Evolutionary conservation across 2,113 vertebrate genomes (phyloP).

Genomic region (Eclectus roratus): DNA sequence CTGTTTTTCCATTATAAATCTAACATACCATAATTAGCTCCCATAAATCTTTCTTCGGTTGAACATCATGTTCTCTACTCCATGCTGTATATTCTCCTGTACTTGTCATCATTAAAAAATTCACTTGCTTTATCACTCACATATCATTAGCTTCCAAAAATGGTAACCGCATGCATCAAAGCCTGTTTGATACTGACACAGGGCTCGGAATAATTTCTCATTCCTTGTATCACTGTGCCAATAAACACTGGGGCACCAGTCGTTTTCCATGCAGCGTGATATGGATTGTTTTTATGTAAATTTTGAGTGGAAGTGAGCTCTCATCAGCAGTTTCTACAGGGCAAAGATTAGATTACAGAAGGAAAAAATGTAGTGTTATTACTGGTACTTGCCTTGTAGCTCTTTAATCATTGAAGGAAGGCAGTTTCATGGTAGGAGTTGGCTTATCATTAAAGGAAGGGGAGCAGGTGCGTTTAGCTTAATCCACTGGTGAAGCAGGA

Average conservation of each 20-base stretch:
- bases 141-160: background rate
- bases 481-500: background rate
- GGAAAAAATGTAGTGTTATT: constrained; percentile 12
- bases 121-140: constrained; percentile 25
- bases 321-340: constrained; percentile 56
- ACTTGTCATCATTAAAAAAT: constrained; percentile 29
- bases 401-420: constrained; percentile 67
- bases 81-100: background rate
- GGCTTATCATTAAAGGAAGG: constrained; percentile 48
- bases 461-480: constrained; percentile 16
- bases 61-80: background rate
- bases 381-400: constrained; percentile 1
- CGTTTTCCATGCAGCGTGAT: background rate
- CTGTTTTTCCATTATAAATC: background rate
- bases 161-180: background rate
- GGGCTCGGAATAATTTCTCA: background rate
- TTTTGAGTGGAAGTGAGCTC: constrained; percentile 8
- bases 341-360: constrained; percentile 56
- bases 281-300: constrained; percentile 31
- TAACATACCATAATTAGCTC: background rate
- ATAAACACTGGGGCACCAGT: background rate
- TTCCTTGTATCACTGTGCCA: background rate
- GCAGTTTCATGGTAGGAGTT: background rate
- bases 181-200: background rate
- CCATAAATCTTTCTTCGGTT: background rate